phyloP scores from a whole-genome alignment of 30 jellyfish, hydroid and myxozoan species.

The Cassiopea andromeda region DNA sequence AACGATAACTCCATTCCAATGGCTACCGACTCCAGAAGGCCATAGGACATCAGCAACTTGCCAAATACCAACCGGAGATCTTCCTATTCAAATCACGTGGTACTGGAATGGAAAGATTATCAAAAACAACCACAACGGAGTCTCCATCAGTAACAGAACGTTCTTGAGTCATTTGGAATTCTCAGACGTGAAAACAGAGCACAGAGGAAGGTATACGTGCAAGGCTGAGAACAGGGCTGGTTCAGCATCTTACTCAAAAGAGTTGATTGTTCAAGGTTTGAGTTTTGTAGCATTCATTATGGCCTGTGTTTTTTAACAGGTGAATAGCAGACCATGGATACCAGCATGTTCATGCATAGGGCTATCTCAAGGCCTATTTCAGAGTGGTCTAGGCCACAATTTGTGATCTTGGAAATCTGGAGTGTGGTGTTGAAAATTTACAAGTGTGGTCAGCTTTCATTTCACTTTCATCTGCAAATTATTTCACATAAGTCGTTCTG shows the following conservation, averaged over 20 bases:
- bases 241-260: constrained; percentile 77
- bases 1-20: constrained; percentile 78
- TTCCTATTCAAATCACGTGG: constrained; percentile 87
- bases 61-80: constrained; percentile 78
- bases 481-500: too few relatives aligned
- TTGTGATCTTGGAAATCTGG: too few relatives aligned
- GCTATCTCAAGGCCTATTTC: too few relatives aligned
- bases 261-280: constrained; percentile 83
- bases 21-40: constrained; percentile 83
- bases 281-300: background rate
- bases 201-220: constrained; percentile 96
- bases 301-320: too few relatives aligned
- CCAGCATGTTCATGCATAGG: too few relatives aligned
- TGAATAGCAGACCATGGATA: too few relatives aligned
- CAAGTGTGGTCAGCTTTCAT: too few relatives aligned
- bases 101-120: constrained; percentile 78
- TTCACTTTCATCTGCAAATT: too few relatives aligned
- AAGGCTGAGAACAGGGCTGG: constrained; percentile 84
- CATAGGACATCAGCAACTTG: constrained; percentile 84
- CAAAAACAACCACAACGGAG: constrained; percentile 44
- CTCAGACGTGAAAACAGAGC: constrained; percentile 63
- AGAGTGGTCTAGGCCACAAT: too few relatives aligned
- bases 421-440: too few relatives aligned
- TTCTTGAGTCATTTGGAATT: constrained; percentile 66
- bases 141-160: constrained; percentile 40